Evolutionary conservation across 2,113 vertebrate genomes (phyloP), one percentile per base, ranked within the genome.

Genomic region (Beaufortia kweichowensis): DNA sequence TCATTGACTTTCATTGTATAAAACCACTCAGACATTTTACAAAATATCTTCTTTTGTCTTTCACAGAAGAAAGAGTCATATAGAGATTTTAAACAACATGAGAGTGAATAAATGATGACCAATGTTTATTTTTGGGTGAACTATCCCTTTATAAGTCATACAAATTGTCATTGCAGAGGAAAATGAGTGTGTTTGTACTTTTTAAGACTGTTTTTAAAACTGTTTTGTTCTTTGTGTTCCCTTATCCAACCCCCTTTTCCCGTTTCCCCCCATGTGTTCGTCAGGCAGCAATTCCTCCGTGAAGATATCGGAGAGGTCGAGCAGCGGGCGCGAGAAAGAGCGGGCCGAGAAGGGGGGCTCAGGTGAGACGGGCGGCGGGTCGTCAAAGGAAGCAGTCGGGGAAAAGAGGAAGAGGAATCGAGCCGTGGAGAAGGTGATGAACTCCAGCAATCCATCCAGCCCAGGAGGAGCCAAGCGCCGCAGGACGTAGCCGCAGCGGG

Each of bases 361-460:
- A 33, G 94, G 91, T 67, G 93, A 93, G 35, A 91, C 90, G 26
- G 90, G 89, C 1, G 93, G 77, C 17, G 86, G 65, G 24, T 53
- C 55, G n/a, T 50, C 56, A 3, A 95, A 94, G 64, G 96, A 96
- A 82, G 94, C 95, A 78, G 93, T 93, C 0, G 89, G 88, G 2
- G 97, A 97, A 86, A 99, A 97, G 88, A 94, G 95, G 87, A 99
- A 98, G 80, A 93, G 96, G 87, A 97, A 93, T 85, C 91, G 97
- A 68, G 93, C 91, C 9, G 92, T 95, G 0, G 97, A 98, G 81
- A 98, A 97, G 79, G 94, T 96, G 43, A 86, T 95, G 57, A 94
- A 90, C 0, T 93, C 95, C 15, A 94, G 95, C 83, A 97, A 97
- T 78, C 97, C 96, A 0, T 96, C 96, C 62, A 98, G 97, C 66